phyloP scores from a whole-genome alignment of 2,888 invertebrate genomes.

The Digitonthophagus gazella region DNA sequence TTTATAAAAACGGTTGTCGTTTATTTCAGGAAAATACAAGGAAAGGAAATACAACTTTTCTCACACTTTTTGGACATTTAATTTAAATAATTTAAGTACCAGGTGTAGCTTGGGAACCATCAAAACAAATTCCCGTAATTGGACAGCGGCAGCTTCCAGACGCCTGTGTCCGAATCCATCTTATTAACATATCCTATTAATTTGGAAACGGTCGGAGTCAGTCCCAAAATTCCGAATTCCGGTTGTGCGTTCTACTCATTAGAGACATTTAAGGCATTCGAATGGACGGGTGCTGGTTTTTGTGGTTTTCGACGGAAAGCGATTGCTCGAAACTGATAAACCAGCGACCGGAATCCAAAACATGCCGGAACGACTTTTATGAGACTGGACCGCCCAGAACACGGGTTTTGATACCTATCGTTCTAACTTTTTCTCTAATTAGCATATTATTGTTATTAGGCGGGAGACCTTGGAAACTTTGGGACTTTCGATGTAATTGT shows the following conservation, averaged over 20 bases:
- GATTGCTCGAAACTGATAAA: conserved; percentile 14
- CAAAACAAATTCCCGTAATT: background rate
- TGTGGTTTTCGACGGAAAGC: conserved; percentile 4
- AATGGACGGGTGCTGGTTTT: conserved; percentile 3
- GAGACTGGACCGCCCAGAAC: background rate
- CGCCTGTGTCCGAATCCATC: background rate
- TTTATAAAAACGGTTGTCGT: too few relatives aligned
- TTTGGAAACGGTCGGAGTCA: background rate
- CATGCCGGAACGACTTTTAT: background rate
- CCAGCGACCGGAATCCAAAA: background rate
- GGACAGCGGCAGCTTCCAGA: too few relatives aligned
- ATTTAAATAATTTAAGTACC: background rate
- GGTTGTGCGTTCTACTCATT: background rate
- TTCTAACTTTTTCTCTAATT: background rate
- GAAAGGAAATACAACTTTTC: too few relatives aligned
- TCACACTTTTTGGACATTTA: background rate
- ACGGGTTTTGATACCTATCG: background rate
- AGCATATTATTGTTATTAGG: background rate
- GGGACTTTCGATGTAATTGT: too few relatives aligned
- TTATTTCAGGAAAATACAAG: too few relatives aligned
- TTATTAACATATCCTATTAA: background rate
- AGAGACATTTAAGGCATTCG: conserved; percentile 12
- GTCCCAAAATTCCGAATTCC: background rate
- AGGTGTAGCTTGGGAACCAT: background rate
- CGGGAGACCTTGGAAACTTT: background rate